These are phyloP conservation scores for Oceanodroma tethys DNA, from an alignment of 2,113 vertebrate genomes.

Conservation along the genomic window DNA sequence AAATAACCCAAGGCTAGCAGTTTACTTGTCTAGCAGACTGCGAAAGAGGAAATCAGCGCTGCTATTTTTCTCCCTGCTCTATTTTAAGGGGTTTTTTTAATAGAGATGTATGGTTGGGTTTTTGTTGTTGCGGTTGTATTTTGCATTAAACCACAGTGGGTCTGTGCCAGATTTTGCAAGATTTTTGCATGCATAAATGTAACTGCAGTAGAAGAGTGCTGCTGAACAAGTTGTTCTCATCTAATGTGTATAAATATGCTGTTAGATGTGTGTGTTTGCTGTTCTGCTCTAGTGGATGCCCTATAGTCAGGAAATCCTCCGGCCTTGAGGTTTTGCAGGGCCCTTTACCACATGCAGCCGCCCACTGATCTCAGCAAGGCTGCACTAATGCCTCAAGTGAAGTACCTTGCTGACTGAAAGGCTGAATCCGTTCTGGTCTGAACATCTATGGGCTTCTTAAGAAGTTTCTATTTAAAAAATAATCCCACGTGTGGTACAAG, in stretches of 20 bases:
- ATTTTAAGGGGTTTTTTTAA: background rate
- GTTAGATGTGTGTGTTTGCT: background rate
- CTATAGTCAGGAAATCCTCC: background rate
- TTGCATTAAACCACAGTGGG: conserved; percentile 13
- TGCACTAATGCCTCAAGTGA: background rate
- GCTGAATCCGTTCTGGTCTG: background rate
- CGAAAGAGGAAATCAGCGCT: background rate
- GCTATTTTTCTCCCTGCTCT: background rate
- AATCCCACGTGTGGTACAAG: background rate
- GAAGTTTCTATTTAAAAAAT: background rate
- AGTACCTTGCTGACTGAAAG: background rate
- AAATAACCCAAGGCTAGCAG: background rate
- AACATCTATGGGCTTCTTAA: background rate
- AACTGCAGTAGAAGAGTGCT: background rate
- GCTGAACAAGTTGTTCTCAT: conserved; percentile 21
- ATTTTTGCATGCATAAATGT: background rate
- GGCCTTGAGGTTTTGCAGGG: background rate
- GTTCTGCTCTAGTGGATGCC: background rate
- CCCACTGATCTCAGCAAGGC: background rate
- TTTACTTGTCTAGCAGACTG: background rate
- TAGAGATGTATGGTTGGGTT: background rate
- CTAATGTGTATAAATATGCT: background rate
- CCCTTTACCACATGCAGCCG: background rate
- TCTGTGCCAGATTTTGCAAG: background rate
- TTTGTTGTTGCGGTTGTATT: background rate